Conservation (phyloP, 2,113 vertebrate genomes). For the Myrmecobius fasciatus region DNA sequence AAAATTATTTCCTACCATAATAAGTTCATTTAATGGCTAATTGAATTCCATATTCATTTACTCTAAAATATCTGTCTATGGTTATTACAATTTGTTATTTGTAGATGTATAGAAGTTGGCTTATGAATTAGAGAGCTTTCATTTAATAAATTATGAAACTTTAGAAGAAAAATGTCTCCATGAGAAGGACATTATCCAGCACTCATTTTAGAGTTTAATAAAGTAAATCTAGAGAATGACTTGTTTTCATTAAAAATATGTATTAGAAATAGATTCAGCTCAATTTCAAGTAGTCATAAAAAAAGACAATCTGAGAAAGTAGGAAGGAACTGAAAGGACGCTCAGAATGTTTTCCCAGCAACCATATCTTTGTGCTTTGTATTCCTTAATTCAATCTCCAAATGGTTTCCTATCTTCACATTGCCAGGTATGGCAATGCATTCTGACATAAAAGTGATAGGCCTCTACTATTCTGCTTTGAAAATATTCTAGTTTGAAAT, state of each 20-base stretch:
- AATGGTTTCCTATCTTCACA: neutral
- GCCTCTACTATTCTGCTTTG: neutral
- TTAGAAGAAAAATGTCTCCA: conserved; percentile 12
- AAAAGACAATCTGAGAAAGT: neutral
- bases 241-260: conserved; percentile 10
- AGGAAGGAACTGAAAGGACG: neutral
- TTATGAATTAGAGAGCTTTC: conserved; percentile 3
- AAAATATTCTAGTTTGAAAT: neutral
- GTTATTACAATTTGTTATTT: conserved; percentile 21
- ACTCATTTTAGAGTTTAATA: conserved; percentile 29
- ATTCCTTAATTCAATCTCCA: conserved; percentile 3
- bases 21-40: neutral
- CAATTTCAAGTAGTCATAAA: conserved; percentile 6
- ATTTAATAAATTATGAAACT: conserved; percentile 21
- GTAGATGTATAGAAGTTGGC: neutral
- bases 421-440: conserved; percentile 9
- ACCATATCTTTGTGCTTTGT: neutral
- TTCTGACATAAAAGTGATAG: neutral
- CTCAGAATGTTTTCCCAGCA: neutral
- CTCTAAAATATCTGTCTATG: conserved; percentile 2
- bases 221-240: neutral
- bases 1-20: neutral
- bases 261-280: conserved; percentile 30
- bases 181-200: neutral
- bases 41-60: neutral